Evolutionary conservation across 2,113 vertebrate species (phyloP).

Genomic region (Sebastes fasciatus): DNA sequence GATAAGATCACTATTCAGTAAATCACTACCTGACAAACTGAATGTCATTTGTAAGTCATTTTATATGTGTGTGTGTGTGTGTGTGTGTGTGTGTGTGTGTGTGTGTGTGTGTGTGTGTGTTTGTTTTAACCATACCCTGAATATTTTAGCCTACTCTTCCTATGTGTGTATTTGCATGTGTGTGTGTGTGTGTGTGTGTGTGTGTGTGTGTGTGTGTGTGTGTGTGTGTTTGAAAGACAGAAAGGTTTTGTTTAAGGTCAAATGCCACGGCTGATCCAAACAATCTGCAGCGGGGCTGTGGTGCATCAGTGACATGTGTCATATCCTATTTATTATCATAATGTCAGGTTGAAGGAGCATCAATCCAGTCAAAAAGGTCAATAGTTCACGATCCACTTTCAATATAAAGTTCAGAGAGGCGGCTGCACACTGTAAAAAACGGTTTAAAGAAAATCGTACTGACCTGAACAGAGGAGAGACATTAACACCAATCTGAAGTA

Average conservation of each 20-base stretch:
- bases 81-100: constrained; percentile 3
- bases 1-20: background rate
- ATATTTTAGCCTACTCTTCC: too few species aligned
- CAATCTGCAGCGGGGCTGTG: constrained; percentile 27
- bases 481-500: background rate
- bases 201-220: constrained; percentile 4
- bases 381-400: constrained; percentile 26
- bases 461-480: background rate
- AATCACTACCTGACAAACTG: background rate
- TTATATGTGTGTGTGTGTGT: background rate
- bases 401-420: constrained; percentile 26
- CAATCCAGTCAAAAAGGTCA: constrained; percentile 51
- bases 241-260: constrained; percentile 70
- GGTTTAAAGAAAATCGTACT: background rate
- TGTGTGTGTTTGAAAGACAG: constrained; percentile 24
- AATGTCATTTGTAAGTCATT: background rate
- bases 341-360: constrained; percentile 62
- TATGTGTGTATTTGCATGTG: background rate
- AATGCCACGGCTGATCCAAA: constrained; percentile 58
- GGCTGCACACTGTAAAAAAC: background rate
- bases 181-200: background rate
- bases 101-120: constrained; percentile 6
- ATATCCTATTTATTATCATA: constrained; percentile 64
- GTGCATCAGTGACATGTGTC: constrained; percentile 72
- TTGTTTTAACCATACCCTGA: too few species aligned